phyloP scores from a whole-genome alignment of 2,797 vertebrate genomes.

The Gephyroberyx darwinii region DNA sequence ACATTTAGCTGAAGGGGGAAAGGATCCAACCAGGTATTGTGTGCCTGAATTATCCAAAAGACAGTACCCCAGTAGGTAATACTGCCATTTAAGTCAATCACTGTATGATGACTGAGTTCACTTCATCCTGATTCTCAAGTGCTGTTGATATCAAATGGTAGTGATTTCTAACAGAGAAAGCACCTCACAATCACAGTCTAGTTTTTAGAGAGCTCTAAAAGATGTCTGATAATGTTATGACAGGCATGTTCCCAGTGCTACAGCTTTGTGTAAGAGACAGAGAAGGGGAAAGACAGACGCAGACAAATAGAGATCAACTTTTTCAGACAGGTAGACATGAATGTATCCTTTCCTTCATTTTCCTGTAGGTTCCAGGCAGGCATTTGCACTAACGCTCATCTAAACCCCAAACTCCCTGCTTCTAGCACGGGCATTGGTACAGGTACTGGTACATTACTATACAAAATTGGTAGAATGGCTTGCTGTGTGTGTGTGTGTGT shows the following conservation, averaged over 20 bases:
- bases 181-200: too few species aligned
- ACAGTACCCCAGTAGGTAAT: background rate
- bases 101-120: too few species aligned
- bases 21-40: background rate
- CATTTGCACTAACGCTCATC: background rate
- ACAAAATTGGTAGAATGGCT: background rate
- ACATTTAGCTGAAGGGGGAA: background rate
- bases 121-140: too few species aligned
- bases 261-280: too few species aligned
- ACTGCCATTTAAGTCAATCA: background rate
- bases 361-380: too few species aligned
- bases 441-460: background rate
- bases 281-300: too few species aligned
- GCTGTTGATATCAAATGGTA: too few species aligned
- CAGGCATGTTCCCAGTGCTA: too few species aligned
- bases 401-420: background rate
- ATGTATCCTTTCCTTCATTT: too few species aligned
- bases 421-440: background rate
- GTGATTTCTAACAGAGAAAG: too few species aligned
- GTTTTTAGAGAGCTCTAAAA: too few species aligned
- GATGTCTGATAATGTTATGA: too few species aligned
- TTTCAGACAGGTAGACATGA: background rate
- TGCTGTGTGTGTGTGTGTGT: slow-evolving; percentile 9
- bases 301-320: background rate
- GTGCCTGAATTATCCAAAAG: background rate